Percentiles rank a stretch among this genome's conserved stretches.
Conservation (phyloP, 2,113 vertebrate species). For the Hypomesus transpacificus region DNA sequence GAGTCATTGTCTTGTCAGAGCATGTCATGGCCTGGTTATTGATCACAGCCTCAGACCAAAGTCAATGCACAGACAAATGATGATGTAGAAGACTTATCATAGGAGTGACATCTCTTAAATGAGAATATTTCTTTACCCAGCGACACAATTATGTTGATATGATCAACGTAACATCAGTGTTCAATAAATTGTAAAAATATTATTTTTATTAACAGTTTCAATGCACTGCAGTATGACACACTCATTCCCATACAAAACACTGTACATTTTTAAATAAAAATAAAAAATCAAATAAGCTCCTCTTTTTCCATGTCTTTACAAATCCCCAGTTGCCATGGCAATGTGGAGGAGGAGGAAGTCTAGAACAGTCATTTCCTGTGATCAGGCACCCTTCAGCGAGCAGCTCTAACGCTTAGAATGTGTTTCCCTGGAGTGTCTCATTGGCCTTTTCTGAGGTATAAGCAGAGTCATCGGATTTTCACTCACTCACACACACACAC, state of each 20-base stretch:
- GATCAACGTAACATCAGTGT: no score
- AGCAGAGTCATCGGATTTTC: constrained; percentile 50
- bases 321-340: not conserved
- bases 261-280: constrained; percentile 42
- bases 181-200: no score
- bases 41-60: no score
- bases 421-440: not conserved
- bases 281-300: constrained; percentile 45
- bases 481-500: not conserved
- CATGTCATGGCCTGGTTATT: no score
- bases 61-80: no score
- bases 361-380: not conserved
- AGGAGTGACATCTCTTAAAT: no score
- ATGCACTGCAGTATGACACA: constrained; percentile 19
- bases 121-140: no score
- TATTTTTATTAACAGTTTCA: no score
- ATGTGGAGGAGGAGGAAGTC: not conserved
- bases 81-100: no score
- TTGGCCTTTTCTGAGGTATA: constrained; percentile 5
- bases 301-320: constrained; percentile 3
- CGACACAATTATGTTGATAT: no score
- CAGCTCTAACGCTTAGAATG: not conserved
- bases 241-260: constrained; percentile 19
- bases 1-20: no score
- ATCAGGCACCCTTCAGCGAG: constrained; percentile 3